Evolutionary conservation across 2,797 vertebrate species (phyloP), one percentile per base, ranked within the genome.

Genomic region (Coendou prehensilis): DNA sequence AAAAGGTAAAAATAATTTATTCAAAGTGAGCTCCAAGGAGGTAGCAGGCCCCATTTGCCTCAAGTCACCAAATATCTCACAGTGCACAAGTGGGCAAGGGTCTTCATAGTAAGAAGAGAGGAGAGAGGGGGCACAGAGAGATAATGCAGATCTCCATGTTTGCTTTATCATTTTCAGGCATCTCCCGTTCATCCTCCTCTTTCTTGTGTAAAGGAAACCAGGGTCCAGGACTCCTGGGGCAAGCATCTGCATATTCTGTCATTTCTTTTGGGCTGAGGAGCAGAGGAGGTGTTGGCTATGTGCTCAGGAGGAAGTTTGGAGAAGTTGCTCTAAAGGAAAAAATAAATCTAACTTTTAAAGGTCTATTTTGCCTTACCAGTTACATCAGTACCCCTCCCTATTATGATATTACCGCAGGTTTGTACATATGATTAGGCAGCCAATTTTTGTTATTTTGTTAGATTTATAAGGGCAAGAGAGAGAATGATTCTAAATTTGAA

Each of bases 401-500:
- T n/a, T 88, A 52, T 89, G 47, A 75, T 76, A 88, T 54, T 81
- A 41, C 3, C 54, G 18, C 33, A 41, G 9, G 15, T 56, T 81
- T 6, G 5, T 56, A 20, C 33, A 59, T 52, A 86, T 57, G 57
- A 54, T 45, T 41, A 64, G 47, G 57, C 45, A 59, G 45, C 28
- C 54, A 82, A 61, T 15, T 71, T 89, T 75, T 95, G 37, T 37
- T 86, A 22, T 22, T 64, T 92, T 47, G 7, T 83, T 37, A 8
- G 47, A 56, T 71, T 82, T 86, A 8, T 10, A 93, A 85, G 52
- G 47, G 18, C 22, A 87, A 33, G 28, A 73, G n/a, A 87, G 30
- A 88, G 88, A 81, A 73, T 85, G 20, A 63, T 33, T 6, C 30
- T 96, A n/a, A n/a, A 73, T 45, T 85, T 91, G n/a, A 95, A 75